phyloP scores from a whole-genome alignment of 2,888 invertebrate genomes.

The Tineola bisselliella region DNA sequence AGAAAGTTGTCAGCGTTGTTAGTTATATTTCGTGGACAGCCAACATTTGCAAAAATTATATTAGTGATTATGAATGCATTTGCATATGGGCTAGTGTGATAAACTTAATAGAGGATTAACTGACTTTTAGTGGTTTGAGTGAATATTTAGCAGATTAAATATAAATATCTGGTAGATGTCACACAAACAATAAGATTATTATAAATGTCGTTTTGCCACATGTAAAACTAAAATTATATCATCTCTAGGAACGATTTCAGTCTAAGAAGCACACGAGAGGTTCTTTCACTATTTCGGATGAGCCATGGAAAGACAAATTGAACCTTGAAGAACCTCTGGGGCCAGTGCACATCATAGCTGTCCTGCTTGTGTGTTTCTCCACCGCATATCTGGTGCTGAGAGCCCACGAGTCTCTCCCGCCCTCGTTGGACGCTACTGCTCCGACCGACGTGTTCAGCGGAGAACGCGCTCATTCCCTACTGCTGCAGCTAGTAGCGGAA shows the following conservation, averaged over 20 bases:
- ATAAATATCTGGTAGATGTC: too few relatives aligned
- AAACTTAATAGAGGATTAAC: too few relatives aligned
- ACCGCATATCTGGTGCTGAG: slow-evolving; percentile 8
- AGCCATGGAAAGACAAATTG: not conserved
- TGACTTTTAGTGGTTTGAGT: too few relatives aligned
- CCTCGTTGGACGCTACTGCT: slow-evolving; percentile 51
- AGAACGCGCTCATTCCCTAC: slow-evolving; percentile 71
- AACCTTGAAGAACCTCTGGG: not conserved
- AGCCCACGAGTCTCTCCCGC: slow-evolving; percentile 24
- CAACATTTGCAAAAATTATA: too few relatives aligned
- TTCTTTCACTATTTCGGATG: not conserved
- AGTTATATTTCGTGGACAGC: too few relatives aligned
- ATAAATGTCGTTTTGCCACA: too few relatives aligned
- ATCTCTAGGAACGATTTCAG: not conserved
- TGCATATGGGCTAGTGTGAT: too few relatives aligned
- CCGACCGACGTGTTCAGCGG: slow-evolving; percentile 58
- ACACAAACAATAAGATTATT: too few relatives aligned
- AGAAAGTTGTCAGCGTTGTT: too few relatives aligned
- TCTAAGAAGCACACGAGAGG: not conserved
- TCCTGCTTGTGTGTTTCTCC: slow-evolving; percentile 4
- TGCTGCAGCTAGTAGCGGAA: slow-evolving; percentile 70
- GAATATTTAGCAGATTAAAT: too few relatives aligned
- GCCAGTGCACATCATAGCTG: not conserved
- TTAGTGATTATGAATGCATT: too few relatives aligned
- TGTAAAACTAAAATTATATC: too few relatives aligned